Evolutionary conservation across 2,113 vertebrate genomes (phyloP).

Genomic region (Mirza zaza): DNA sequence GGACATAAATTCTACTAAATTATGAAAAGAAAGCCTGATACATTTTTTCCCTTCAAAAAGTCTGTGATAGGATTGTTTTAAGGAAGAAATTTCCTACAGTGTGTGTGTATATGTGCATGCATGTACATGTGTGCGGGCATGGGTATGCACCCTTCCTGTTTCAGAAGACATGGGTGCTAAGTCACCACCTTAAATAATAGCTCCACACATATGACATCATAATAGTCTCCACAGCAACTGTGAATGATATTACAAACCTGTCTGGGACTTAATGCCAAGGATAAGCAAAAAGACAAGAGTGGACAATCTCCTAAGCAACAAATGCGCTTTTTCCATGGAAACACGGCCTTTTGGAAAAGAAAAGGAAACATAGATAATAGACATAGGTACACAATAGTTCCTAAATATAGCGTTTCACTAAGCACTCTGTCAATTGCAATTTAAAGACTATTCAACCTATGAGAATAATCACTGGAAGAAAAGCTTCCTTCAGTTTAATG

Average conservation of each 20-base stretch:
- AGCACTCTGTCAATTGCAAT: constrained; percentile 66
- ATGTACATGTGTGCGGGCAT: not conserved
- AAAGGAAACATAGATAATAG: constrained; percentile 70
- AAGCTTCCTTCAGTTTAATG: constrained; percentile 7
- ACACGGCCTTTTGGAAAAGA: constrained; percentile 56
- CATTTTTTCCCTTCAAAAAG: not conserved
- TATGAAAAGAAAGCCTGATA: not conserved
- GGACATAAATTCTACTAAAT: not conserved
- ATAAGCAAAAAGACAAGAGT: constrained; percentile 56
- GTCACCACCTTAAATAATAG: constrained; percentile 62
- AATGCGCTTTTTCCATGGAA: constrained; percentile 72
- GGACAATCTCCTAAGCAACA: constrained; percentile 71
- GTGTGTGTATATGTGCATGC: not conserved
- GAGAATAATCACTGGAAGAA: constrained; percentile 54
- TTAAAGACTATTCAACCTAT: constrained; percentile 68
- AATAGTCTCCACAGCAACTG: constrained; percentile 64
- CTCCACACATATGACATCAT: not conserved
- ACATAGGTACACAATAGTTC: constrained; percentile 66
- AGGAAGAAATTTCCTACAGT: not conserved
- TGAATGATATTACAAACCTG: constrained; percentile 71
- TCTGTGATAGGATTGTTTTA: not conserved
- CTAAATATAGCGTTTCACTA: constrained; percentile 72
- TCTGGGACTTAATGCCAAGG: constrained; percentile 53
- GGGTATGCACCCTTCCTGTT: not conserved
- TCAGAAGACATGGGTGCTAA: constrained; percentile 40